Percentiles rank a stretch among this genome's conserved stretches.
Evolutionary conservation across 2,888 invertebrate genomes (phyloP).

Genomic region (Hemithea aestivaria): DNA sequence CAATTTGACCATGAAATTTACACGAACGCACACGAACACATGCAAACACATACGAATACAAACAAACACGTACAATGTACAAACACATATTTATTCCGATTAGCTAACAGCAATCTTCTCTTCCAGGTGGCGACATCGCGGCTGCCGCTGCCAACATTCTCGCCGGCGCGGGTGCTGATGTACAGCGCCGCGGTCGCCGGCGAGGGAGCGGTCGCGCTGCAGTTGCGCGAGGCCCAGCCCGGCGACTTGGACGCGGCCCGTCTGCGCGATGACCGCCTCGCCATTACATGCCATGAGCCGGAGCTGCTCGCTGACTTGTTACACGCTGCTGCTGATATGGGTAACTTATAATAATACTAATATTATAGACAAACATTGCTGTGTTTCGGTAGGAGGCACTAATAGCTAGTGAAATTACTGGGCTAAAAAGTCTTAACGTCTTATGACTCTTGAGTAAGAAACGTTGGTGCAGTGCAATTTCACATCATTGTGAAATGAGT

Average conservation of each 20-base stretch:
- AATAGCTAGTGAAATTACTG: too few relatives aligned
- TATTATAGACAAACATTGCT: too few relatives aligned
- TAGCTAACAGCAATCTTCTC: not conserved
- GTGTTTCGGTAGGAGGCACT: too few relatives aligned
- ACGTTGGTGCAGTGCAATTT: too few relatives aligned
- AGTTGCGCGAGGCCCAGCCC: constrained; percentile 80
- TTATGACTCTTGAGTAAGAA: too few relatives aligned
- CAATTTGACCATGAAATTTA: too few relatives aligned
- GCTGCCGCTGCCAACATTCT: constrained; percentile 72
- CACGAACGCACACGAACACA: too few relatives aligned
- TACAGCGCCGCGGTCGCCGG: constrained; percentile 84
- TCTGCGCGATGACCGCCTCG: constrained; percentile 82
- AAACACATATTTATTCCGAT: too few relatives aligned
- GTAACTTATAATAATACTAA: constrained; percentile 36
- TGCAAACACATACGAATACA: too few relatives aligned
- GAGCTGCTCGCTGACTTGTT: constrained; percentile 86
- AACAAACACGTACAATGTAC: too few relatives aligned
- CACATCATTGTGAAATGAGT: too few relatives aligned
- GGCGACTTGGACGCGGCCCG: constrained; percentile 62
- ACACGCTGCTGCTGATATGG: constrained; percentile 81
- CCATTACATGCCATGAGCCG: constrained; percentile 86
- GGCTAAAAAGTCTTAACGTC: too few relatives aligned
- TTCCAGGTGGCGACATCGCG: constrained; percentile 69
- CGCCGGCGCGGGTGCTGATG: constrained; percentile 81
- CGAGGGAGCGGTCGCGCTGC: constrained; percentile 79